phyloP scores from a whole-genome alignment of 2,113 vertebrate genomes.

The Choloepus hoffmanni region DNA sequence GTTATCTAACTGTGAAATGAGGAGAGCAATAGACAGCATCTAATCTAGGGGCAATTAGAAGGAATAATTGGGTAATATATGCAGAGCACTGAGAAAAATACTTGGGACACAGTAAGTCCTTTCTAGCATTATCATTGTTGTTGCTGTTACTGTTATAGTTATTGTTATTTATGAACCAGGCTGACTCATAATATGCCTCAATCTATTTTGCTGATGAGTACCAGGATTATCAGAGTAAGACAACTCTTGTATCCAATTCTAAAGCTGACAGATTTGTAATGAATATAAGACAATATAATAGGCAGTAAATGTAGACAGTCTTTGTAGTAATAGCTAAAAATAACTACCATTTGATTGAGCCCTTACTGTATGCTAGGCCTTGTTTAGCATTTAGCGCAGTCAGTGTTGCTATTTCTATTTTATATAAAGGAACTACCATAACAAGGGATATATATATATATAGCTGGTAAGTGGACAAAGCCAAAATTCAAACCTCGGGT shows the following conservation, averaged over 20 bases:
- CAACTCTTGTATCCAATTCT: background rate
- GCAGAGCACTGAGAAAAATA: background rate
- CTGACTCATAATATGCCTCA: background rate
- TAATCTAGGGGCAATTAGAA: background rate
- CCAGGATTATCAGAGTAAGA: background rate
- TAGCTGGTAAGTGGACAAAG: background rate
- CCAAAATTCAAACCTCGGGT: background rate
- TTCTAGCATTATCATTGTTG: background rate
- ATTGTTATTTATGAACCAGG: background rate
- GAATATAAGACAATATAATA: background rate
- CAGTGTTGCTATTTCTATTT: too few species aligned
- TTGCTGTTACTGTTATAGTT: background rate
- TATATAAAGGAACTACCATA: background rate
- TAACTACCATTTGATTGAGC: background rate
- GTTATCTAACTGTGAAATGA: background rate
- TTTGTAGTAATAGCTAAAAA: slow-evolving; percentile 10
- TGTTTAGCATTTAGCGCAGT: background rate
- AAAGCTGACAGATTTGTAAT: background rate
- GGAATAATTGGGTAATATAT: background rate
- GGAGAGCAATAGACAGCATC: background rate
- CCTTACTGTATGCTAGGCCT: background rate
- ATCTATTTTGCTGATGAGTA: background rate
- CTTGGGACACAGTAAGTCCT: background rate
- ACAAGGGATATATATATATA: background rate
- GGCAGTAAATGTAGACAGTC: background rate